Evolutionary conservation across 2,113 vertebrate species (phyloP).

Genomic region (Corythornis madagascariensis): DNA sequence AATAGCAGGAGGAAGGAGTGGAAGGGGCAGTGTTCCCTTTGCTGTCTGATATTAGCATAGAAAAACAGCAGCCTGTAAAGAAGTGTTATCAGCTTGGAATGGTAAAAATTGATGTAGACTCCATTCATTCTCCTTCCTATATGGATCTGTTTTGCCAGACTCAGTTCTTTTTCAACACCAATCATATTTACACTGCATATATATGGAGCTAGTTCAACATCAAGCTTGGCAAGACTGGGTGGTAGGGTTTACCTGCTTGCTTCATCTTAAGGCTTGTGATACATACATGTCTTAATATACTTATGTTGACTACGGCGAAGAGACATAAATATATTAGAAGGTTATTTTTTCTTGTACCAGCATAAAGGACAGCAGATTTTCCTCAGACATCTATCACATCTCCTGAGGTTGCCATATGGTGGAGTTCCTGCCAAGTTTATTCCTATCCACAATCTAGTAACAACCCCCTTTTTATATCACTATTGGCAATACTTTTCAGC

Average conservation of each 20-base stretch:
- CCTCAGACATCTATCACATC: background rate
- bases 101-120: background rate
- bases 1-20: background rate
- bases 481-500: constrained; percentile 6
- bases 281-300: background rate
- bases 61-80: background rate
- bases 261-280: background rate
- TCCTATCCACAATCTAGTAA: constrained; percentile 12
- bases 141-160: background rate
- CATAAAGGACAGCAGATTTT: background rate
- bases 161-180: background rate
- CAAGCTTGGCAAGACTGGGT: background rate
- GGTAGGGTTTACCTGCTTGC: background rate
- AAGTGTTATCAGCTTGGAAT: background rate
- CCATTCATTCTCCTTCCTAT: background rate
- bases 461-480: background rate
- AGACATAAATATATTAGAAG: background rate
- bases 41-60: background rate
- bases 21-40: background rate
- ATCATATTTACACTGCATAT: accelerated
- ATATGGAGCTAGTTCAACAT: background rate
- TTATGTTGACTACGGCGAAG: background rate
- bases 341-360: background rate
- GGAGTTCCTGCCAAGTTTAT: constrained; percentile 26
- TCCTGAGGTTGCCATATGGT: constrained; percentile 17